These are phyloP conservation scores for Benitochromis conjunctus DNA, from an alignment of 2,113 vertebrate species.

Conservation along the genomic window DNA sequence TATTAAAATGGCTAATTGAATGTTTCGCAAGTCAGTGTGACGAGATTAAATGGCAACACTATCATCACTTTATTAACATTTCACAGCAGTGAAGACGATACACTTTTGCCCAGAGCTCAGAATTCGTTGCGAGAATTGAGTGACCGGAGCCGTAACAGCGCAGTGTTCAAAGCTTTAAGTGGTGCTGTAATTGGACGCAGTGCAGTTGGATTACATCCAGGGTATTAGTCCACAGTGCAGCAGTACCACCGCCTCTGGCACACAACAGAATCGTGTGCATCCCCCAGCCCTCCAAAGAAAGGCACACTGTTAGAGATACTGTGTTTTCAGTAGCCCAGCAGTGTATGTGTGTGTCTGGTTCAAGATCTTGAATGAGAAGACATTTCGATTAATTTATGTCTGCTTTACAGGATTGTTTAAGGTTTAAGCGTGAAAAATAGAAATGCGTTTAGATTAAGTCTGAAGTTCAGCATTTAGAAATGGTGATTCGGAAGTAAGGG, in stretches of 20 bases:
- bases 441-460: neutral
- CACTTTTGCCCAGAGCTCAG: neutral
- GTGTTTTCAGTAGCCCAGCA: neutral
- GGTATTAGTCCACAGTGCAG: neutral
- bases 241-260: neutral
- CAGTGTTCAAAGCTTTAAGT: neutral
- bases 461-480: neutral
- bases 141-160: neutral
- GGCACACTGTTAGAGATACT: neutral
- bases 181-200: neutral
- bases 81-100: neutral
- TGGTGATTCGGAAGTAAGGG: neutral
- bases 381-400: neutral
- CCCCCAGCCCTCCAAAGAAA: neutral
- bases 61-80: neutral
- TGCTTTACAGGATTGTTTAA: neutral
- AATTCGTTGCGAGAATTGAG: neutral
- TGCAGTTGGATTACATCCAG: neutral
- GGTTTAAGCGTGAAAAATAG: neutral
- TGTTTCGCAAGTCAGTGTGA: neutral
- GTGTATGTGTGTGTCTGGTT: neutral
- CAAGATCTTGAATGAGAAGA: neutral
- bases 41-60: neutral
- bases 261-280: neutral
- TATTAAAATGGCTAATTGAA: neutral